Conservation (phyloP, 2,888 invertebrate species). For the Dynastes grantii region DNA sequence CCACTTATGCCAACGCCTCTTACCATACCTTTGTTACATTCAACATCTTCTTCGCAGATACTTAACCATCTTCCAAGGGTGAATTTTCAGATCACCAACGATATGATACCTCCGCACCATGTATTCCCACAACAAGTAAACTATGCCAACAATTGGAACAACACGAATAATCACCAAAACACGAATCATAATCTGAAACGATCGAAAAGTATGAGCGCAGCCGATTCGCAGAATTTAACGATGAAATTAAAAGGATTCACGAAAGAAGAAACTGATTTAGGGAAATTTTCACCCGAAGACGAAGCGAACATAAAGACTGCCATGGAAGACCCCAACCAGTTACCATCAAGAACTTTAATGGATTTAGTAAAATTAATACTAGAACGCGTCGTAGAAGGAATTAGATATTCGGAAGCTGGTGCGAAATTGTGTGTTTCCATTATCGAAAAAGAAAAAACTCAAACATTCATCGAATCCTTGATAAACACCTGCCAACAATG, state of each 20-base stretch:
- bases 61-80: conserved; percentile 76
- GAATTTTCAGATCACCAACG: conserved; percentile 73
- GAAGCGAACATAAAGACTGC: conserved; percentile 84
- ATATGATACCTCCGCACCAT: conserved; percentile 71
- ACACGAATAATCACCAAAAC: conserved; percentile 53
- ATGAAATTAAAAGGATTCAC: conserved; percentile 78
- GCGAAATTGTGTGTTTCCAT: conserved; percentile 90
- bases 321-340: conserved; percentile 86
- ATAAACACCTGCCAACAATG: conserved; percentile 90
- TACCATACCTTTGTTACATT: conserved; percentile 70
- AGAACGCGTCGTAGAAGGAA: conserved; percentile 85
- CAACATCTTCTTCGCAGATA: conserved; percentile 78
- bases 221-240: conserved; percentile 80
- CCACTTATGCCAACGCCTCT: conserved; percentile 64
- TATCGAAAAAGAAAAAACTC: conserved; percentile 89
- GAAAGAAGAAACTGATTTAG: conserved; percentile 83
- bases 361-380: conserved; percentile 88
- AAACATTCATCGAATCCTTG: conserved; percentile 91
- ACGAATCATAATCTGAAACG: conserved; percentile 77
- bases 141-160: conserved; percentile 60
- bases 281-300: conserved; percentile 82
- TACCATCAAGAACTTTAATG: conserved; percentile 84
- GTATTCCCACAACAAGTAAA: conserved; percentile 71
- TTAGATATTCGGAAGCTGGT: conserved; percentile 85
- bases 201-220: conserved; percentile 86